Evolutionary conservation across 1,140 invertebrate species (phyloP).

Genomic region (Drosophila saltans): DNA sequence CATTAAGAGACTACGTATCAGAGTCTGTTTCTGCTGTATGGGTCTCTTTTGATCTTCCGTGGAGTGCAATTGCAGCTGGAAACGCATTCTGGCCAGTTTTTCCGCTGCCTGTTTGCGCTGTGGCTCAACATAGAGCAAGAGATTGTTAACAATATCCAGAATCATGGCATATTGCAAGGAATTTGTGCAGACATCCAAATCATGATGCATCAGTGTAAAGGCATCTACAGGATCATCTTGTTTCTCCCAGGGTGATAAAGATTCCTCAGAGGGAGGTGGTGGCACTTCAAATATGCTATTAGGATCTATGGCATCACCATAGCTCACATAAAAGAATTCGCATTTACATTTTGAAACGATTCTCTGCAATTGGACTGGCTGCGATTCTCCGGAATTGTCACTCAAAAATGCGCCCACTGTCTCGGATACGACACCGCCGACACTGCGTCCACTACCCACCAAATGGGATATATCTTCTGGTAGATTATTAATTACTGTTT

Average conservation of each 20-base stretch:
- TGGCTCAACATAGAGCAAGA: slow-evolving; percentile 97
- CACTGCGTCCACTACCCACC: slow-evolving; percentile 96
- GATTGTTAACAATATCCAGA: slow-evolving; percentile 98
- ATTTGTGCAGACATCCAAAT: slow-evolving; percentile 98
- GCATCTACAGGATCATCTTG: slow-evolving; percentile 96
- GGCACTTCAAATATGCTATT: slow-evolving; percentile 87
- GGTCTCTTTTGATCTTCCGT: slow-evolving; percentile 95
- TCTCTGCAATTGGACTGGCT: slow-evolving; percentile 91
- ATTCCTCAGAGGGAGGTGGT: slow-evolving; percentile 88
- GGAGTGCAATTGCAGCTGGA: slow-evolving; percentile 94
- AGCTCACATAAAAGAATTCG: slow-evolving; percentile 98
- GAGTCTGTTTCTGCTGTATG: slow-evolving; percentile 94
- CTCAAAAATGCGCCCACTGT: slow-evolving; percentile 93
- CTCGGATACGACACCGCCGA: slow-evolving; percentile 97
- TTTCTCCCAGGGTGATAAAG: slow-evolving; percentile 88
- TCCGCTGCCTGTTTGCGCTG: slow-evolving; percentile 96
- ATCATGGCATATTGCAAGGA: slow-evolving; percentile 98
- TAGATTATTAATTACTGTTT: slow-evolving; percentile 89
- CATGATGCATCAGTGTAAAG: slow-evolving; percentile 99
- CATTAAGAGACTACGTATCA: slow-evolving; percentile 92
- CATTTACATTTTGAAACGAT: slow-evolving; percentile 98
- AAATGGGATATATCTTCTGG: slow-evolving; percentile 95
- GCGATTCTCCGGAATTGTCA: slow-evolving; percentile 79
- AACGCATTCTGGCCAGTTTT: slow-evolving; percentile 94
- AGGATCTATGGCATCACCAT: slow-evolving; percentile 92